These are phyloP conservation scores for Hoplodrina blanda DNA, from an alignment of 2,888 invertebrate species.

Conservation along the genomic window DNA sequence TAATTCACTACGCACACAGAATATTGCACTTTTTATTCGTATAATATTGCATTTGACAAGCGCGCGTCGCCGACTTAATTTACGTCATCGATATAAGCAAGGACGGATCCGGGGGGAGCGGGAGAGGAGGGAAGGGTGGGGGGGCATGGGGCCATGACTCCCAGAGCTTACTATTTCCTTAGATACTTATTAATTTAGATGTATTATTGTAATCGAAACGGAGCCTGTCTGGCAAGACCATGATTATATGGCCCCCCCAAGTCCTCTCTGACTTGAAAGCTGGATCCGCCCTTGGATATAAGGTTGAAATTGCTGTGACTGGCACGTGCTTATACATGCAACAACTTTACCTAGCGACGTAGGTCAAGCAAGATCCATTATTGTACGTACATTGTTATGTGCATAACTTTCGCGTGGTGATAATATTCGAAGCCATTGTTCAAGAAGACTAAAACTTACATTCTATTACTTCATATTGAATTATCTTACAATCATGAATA, in stretches of 20 bases:
- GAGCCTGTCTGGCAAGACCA: no score
- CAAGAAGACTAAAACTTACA: constrained; percentile 80
- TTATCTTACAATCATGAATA: constrained; percentile 65
- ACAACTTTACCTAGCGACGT: constrained; percentile 9
- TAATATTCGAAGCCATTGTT: constrained; percentile 51
- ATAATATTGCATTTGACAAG: not conserved
- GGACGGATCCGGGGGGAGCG: no score
- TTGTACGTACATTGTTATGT: constrained; percentile 20
- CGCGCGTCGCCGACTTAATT: not conserved
- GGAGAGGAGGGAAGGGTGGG: no score
- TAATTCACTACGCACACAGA: constrained; percentile 44
- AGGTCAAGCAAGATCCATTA: constrained; percentile 15
- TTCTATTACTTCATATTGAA: constrained; percentile 70
- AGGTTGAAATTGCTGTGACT: constrained; percentile 3
- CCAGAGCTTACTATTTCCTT: no score
- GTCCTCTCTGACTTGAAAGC: no score
- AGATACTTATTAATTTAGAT: no score
- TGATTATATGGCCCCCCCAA: no score
- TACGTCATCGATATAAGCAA: not conserved
- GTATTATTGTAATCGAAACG: no score
- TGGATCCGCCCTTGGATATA: not conserved
- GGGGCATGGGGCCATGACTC: no score
- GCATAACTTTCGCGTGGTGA: constrained; percentile 25
- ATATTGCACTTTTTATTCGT: constrained; percentile 49
- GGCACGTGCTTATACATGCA: not conserved